phyloP scores from a whole-genome alignment of 1,140 invertebrate genomes.

The Caligus rogercresseyi region DNA sequence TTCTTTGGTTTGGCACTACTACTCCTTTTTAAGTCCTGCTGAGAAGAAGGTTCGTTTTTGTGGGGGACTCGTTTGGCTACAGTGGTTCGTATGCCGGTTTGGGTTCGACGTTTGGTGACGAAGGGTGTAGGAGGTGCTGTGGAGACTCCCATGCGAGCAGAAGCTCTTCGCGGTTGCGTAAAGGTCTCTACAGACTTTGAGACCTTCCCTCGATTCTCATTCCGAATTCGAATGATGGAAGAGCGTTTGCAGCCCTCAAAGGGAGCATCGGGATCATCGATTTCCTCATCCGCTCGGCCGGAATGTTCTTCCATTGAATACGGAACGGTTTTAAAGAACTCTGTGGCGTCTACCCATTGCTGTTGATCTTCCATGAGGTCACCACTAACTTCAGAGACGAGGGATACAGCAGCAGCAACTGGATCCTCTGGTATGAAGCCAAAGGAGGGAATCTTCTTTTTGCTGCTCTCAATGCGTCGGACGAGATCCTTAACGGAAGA shows the following conservation, averaged over 20 bases:
- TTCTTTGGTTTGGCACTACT: not conserved
- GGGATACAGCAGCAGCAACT: too few relatives aligned
- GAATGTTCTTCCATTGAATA: too few relatives aligned
- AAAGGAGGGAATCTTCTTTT: not conserved
- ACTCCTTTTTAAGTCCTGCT: not conserved
- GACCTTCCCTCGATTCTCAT: slow-evolving; percentile 10
- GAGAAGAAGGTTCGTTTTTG: not conserved
- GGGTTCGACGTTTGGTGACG: not conserved
- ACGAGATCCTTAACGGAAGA: slow-evolving; percentile 16
- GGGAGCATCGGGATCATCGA: too few relatives aligned
- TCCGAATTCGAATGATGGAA: slow-evolving; percentile 17
- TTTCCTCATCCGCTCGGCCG: not conserved
- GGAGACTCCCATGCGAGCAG: slow-evolving; percentile 14
- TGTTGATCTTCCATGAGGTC: not conserved
- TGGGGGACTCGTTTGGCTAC: not conserved
- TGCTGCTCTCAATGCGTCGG: not conserved
- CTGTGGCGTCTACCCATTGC: slow-evolving; percentile 13
- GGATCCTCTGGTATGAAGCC: not conserved
- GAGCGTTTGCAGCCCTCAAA: slow-evolving; percentile 4
- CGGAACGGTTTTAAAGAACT: slow-evolving; percentile 11
- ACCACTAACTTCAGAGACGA: too few relatives aligned
- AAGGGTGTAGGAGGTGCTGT: not conserved
- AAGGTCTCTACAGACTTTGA: slow-evolving; percentile 9
- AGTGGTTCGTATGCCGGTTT: slow-evolving; percentile 16
- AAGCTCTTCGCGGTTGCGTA: slow-evolving; percentile 1